These are phyloP conservation scores for Physeter macrocephalus DNA, from an alignment of 2,113 vertebrate genomes.

Conservation along the genomic window DNA sequence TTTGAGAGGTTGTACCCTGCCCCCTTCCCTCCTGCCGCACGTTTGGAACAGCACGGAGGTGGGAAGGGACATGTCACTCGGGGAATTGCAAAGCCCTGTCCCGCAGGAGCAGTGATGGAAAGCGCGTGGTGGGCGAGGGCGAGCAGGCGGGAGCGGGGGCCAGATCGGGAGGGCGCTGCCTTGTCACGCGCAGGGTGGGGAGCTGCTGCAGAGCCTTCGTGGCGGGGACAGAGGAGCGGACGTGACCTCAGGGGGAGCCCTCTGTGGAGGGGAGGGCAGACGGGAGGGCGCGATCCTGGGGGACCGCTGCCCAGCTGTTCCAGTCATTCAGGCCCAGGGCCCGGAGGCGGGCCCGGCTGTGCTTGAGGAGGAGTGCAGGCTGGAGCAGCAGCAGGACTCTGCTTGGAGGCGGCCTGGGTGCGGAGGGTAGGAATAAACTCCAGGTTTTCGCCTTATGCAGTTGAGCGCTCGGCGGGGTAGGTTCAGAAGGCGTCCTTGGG, in stretches of 20 bases:
- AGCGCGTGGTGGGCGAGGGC: accelerated
- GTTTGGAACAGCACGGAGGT: background rate
- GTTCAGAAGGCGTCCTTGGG: background rate
- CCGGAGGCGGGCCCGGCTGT: background rate
- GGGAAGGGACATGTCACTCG: background rate
- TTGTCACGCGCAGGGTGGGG: background rate
- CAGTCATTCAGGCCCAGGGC: accelerated
- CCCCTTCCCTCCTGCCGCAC: background rate
- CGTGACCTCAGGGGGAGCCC: background rate
- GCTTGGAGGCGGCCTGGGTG: background rate
- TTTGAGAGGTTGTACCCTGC: background rate
- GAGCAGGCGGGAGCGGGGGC: background rate
- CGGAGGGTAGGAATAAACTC: background rate
- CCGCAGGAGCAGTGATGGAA: too few relatives aligned
- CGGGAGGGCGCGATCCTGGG: background rate
- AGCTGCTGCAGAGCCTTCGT: background rate
- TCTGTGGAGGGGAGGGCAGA: background rate
- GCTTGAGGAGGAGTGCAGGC: accelerated
- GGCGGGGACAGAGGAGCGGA: accelerated
- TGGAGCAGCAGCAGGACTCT: background rate
- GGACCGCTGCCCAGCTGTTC: accelerated
- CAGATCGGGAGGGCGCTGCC: background rate
- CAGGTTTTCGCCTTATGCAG: too few relatives aligned
- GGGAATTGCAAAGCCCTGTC: background rate
- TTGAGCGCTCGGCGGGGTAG: accelerated